Evolutionary conservation across 2,113 vertebrate species (phyloP).

Genomic region (Bubo scandiacus): DNA sequence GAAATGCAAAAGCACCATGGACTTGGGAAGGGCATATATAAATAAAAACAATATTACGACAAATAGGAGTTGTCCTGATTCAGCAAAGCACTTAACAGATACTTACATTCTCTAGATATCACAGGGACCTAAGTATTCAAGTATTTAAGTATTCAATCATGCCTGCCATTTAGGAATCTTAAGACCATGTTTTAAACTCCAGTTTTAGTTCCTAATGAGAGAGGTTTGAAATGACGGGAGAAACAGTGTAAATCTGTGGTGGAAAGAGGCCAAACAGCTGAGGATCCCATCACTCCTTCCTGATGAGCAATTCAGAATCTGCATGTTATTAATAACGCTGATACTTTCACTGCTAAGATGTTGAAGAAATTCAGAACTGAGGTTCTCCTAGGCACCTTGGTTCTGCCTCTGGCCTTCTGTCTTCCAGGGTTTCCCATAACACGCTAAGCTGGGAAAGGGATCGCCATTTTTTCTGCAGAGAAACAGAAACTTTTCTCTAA

Average conservation of each 20-base stretch:
- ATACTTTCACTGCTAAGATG: not conserved
- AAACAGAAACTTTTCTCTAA: not conserved
- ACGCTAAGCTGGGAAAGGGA: not conserved
- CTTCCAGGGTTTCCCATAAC: not conserved
- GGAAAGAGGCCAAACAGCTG: not conserved
- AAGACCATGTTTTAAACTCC: not conserved
- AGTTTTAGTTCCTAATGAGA: not conserved
- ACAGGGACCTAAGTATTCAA: not conserved
- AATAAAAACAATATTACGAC: not conserved
- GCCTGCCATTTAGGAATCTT: not conserved
- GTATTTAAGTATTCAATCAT: not conserved
- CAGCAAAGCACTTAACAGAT: not conserved
- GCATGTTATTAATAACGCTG: not conserved
- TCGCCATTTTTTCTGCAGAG: not conserved
- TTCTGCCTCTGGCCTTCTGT: not conserved
- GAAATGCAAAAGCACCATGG: not conserved
- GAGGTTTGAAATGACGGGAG: not conserved
- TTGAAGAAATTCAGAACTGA: not conserved
- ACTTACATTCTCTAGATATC: slow-evolving; percentile 24
- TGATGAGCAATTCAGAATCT: not conserved
- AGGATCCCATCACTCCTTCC: not conserved
- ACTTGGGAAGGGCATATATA: not conserved
- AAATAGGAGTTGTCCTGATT: not conserved
- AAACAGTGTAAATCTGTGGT: not conserved
- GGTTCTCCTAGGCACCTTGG: not conserved